These are phyloP conservation scores for Mythimna impura DNA, from an alignment of 2,888 invertebrate species.

Conservation along the genomic window DNA sequence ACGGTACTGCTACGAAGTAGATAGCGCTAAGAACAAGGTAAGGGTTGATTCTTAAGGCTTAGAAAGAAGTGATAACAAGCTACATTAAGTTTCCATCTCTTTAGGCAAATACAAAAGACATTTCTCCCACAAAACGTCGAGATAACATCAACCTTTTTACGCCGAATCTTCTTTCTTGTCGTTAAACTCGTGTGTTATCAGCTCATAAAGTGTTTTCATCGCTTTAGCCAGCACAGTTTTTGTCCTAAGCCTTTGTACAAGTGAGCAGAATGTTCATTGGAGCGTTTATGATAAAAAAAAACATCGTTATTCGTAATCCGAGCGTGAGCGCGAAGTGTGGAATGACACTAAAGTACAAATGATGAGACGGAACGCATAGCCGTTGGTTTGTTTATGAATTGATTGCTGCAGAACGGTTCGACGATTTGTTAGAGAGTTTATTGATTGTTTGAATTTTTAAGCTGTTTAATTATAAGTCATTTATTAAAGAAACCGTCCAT, in stretches of 20 bases:
- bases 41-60: neutral
- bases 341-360: slow-evolving; percentile 28
- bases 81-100: neutral
- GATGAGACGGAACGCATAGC: slow-evolving; percentile 23
- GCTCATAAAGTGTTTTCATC: slow-evolving; percentile 36
- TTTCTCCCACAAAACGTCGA: slow-evolving; percentile 5
- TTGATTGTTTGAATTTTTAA: neutral
- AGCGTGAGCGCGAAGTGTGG: slow-evolving; percentile 35
- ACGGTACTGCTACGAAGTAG: neutral
- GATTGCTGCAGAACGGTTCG: slow-evolving; percentile 1
- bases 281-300: slow-evolving; percentile 43
- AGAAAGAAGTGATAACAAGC: neutral
- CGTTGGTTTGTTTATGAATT: slow-evolving; percentile 24
- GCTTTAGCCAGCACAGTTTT: slow-evolving; percentile 46
- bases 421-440: neutral
- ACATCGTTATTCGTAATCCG: slow-evolving; percentile 44
- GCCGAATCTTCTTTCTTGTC: slow-evolving; percentile 42
- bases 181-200: slow-evolving; percentile 44
- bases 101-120: neutral
- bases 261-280: slow-evolving; percentile 51
- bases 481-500: too few species aligned
- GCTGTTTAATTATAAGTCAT: too few species aligned
- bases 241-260: slow-evolving; percentile 49
- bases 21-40: too few species aligned
- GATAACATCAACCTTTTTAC: slow-evolving; percentile 35